Evolutionary conservation across 1,140 invertebrate species (phyloP), one percentile per base, ranked within the genome.

Genomic region (Polypedilum pembai): DNA sequence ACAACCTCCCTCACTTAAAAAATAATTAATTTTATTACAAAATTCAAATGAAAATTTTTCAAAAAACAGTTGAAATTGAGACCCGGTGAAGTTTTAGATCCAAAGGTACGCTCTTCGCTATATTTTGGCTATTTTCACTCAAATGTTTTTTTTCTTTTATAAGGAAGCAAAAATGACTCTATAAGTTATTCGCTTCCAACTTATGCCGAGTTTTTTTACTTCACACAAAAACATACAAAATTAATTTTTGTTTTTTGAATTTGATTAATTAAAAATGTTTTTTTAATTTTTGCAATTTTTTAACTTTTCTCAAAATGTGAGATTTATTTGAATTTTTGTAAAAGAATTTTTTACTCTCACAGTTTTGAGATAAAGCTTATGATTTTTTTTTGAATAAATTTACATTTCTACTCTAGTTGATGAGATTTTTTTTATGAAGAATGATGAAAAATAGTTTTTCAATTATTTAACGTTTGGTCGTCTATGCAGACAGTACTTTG

Each of bases 31-130:
- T n/a, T 56, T 56, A 3, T n/a, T n/a, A 56, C 12, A 56, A 56
- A 56, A 56, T 15, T n/a, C n/a, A n/a, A n/a, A n/a, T 69, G 20
- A 69, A 69, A 5, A 20, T 20, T 17, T 63, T 56, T 45, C 56
- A 24, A 21, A 73, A 87, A 88, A 85, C 82, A 83, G 82, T 80
- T 82, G 85, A 89, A 86, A 85, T 89, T 91, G 85, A 89, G 90
- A 82, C 90, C 90, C 82, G 90, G 90, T 85, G 90, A 92, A 85
- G 87, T 91, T 83, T 86, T 88, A 81, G 90, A 91, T 83, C 84
- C 84, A 83, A 90, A 91, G 89, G 90, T 91, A 89, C 88, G 88
- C 41, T 10, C 41, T 8, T 45, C 41, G 2, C 15, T n/a, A n/a
- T n/a, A 33, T 33, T 33, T 33, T n/a, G 45, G 12, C 45, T 56